Conservation (phyloP, 2,113 vertebrate species). For the Tricholaema leucomelas region DNA sequence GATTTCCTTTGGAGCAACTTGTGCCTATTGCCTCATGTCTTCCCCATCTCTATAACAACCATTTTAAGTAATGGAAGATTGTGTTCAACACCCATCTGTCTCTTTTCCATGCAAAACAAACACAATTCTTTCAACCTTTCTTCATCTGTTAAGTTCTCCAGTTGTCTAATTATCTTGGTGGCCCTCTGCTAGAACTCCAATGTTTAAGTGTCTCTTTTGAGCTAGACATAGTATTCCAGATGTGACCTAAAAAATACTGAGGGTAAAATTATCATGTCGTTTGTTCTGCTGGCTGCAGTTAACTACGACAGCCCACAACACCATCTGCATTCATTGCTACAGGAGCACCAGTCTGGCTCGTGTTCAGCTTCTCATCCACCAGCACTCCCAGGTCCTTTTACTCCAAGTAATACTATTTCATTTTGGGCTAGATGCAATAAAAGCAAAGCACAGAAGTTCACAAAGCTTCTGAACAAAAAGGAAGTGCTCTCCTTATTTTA, state of each 20-base stretch:
- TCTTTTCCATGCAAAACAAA: neutral
- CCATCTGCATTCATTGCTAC: neutral
- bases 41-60: neutral
- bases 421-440: neutral
- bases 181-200: neutral
- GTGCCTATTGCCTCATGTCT: neutral
- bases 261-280: neutral
- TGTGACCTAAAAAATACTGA: neutral
- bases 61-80: neutral
- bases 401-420: neutral
- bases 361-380: neutral
- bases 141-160: neutral
- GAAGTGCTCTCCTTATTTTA: neutral
- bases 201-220: neutral
- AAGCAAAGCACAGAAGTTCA: neutral
- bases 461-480: neutral
- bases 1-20: neutral
- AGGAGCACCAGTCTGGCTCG: neutral
- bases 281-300: neutral
- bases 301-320: neutral
- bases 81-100: neutral
- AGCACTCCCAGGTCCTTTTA: neutral
- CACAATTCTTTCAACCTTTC: neutral
- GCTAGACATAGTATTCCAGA: neutral
- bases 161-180: neutral